Evolutionary conservation across 2,113 vertebrate species (phyloP).

Genomic region (Leptobrachium leishanense): DNA sequence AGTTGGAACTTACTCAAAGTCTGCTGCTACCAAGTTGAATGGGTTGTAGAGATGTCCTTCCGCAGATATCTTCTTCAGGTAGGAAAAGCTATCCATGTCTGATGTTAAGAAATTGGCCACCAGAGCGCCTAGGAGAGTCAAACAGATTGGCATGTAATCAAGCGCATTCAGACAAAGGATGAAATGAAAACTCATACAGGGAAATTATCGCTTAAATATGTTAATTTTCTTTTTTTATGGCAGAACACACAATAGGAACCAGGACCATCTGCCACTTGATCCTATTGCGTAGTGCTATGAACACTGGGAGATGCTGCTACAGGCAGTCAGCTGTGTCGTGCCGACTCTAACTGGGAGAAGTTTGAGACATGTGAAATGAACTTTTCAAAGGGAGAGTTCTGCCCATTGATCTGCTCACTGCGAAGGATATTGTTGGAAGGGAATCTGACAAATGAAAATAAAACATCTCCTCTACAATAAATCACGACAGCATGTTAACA

Average conservation of each 20-base stretch:
- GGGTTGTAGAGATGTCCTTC: slow-evolving; percentile 93
- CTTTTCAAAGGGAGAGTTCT: background rate
- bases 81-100: slow-evolving; percentile 85
- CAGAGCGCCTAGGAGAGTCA: slow-evolving; percentile 74
- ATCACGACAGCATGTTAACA: no score
- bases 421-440: no score
- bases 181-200: background rate
- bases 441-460: no score
- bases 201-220: background rate
- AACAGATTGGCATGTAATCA: background rate
- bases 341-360: background rate
- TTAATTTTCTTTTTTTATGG: background rate
- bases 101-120: slow-evolving; percentile 87
- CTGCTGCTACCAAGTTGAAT: slow-evolving; percentile 93
- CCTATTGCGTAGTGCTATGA: background rate
- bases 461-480: no score
- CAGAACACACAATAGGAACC: background rate
- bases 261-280: background rate
- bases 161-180: background rate
- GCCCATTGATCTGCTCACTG: no score
- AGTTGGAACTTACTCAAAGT: slow-evolving; percentile 82
- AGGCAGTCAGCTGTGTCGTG: background rate
- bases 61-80: slow-evolving; percentile 86
- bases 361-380: background rate
- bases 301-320: background rate